Evolutionary conservation across 23 tunicate species (phyloP).

Genomic region (Styela plicata): DNA sequence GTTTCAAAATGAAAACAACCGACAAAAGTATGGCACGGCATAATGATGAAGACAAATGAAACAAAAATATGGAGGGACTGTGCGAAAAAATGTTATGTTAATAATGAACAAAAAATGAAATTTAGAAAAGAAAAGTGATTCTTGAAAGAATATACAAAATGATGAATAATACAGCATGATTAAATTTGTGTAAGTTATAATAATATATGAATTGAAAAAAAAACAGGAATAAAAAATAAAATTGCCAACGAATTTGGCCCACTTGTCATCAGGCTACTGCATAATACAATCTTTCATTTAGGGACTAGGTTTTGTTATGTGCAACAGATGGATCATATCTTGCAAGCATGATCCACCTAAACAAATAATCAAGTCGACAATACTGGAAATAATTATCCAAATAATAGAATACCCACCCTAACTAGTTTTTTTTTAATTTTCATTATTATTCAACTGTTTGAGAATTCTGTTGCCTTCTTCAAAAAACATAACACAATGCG

Average conservation of each 20-base stretch:
- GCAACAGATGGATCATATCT: no score
- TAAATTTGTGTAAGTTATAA: neutral
- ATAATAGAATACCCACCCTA: no score
- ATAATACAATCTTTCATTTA: neutral
- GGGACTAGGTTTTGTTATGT: no score
- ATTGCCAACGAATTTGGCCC: neutral
- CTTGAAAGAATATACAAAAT: neutral
- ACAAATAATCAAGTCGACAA: no score
- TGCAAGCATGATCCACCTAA: no score
- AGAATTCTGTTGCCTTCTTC: no score
- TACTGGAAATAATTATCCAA: no score
- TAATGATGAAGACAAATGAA: neutral
- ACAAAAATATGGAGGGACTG: neutral
- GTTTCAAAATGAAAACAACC: neutral
- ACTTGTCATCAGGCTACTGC: neutral
- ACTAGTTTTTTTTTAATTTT: no score
- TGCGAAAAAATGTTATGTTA: neutral
- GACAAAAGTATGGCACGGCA: neutral
- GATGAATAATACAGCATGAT: neutral
- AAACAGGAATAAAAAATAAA: no score
- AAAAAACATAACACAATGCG: no score
- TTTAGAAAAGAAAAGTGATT: no score
- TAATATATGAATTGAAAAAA: neutral
- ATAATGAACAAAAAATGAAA: neutral
- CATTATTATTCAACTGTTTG: no score